Base-by-base conservation (phyloP, 2,888 invertebrate species). In the Amiota communis region DNA sequence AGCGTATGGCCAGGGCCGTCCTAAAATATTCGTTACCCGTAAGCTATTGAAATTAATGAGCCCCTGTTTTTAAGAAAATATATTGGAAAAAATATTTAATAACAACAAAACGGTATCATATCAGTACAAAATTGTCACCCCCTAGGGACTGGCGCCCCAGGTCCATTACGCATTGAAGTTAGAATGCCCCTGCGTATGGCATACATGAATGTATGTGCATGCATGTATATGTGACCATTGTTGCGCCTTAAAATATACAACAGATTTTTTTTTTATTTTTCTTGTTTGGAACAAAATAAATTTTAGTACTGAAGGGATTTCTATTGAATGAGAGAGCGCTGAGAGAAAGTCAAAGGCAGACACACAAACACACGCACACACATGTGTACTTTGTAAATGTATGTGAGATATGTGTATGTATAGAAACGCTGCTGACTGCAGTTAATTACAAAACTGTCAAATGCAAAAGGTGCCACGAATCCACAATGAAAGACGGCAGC, bases 371-470 rank as follows among this genome's bases (percentile, higher is more conserved):
- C 47, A 47, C 47, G 47, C 8, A 64, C 8, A 13, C 36, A 63
- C 46, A 63, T 15, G 36, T n/a, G 36, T 17, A 65, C 65, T 6
- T 2, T 36, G 36, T 6, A 6, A 36, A 36, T 36, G 36, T 36
- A 36, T 36, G 36, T 36, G 36, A 36, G 36, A 36, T 36, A 36
- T 36, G 36, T 36, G 36, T 36, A 36, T 36, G 36, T 36, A 51
- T 12, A 68, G n/a, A 53, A 57, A 49, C 48, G 64, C 8, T 79
- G 80, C 80, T 79, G 82, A 84, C 87, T 88, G 88, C 86, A 88
- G 88, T 90, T 89, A 89, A 89, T 89, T 89, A 89, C 88, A 86
- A 89, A 89, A 87, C 90, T 89, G 89, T 90, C 89, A 89, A 88
- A 84, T 85, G 88, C 89, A 89, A 86, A 85, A 86, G 86, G 83